Conservation (phyloP, 37 sponge, comb jelly and placozoan species). For the Diacarnus erythraeanus region DNA sequence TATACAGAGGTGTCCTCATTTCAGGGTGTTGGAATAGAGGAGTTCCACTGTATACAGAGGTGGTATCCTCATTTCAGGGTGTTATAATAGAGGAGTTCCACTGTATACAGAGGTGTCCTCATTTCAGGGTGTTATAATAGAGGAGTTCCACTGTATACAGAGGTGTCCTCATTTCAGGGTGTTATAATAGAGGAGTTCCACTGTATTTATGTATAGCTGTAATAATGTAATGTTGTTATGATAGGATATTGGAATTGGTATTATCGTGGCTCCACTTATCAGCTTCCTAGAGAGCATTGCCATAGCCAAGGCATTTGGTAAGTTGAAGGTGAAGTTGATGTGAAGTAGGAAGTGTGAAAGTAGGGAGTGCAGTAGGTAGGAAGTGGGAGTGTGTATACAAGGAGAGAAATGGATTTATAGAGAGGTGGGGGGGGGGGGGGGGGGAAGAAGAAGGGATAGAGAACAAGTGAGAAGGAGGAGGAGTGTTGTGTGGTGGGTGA, state of each 20-base stretch:
- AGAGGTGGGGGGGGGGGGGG: neutral
- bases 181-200: no score
- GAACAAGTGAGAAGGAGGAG: neutral
- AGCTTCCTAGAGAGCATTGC: conserved; percentile 92
- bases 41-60: no score
- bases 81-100: no score
- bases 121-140: no score
- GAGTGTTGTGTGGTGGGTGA: neutral
- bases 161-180: no score
- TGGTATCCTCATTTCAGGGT: no score
- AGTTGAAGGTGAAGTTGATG: neutral
- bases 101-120: no score
- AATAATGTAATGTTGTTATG: no score
- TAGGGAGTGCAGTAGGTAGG: neutral
- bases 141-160: no score
- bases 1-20: no score
- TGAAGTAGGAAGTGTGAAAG: neutral
- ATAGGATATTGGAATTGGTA: conserved; percentile 68
- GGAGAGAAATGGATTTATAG: neutral
- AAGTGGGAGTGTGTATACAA: neutral
- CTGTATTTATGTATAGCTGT: no score
- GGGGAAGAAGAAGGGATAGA: neutral
- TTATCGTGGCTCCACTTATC: conserved; percentile 84
- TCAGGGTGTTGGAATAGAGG: no score
- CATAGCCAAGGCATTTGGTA: conserved; percentile 95